A percentile compares a stretch with the other conserved stretches of the same genome.
These are phyloP conservation scores for Antheraea assamensis DNA, from an alignment of 2,888 invertebrate genomes.

Conservation along the genomic window DNA sequence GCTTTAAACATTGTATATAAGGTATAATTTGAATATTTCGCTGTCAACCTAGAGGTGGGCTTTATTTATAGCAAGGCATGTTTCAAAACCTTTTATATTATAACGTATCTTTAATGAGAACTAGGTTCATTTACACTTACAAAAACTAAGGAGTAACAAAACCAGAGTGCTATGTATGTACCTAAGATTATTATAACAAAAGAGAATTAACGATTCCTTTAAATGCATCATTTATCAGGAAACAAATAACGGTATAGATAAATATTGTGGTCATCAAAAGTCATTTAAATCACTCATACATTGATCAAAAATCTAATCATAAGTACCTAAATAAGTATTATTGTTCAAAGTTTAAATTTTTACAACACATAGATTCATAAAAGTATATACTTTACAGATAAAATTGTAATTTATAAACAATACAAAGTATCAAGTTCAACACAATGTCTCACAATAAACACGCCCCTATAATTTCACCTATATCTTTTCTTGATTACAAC, in stretches of 20 bases:
- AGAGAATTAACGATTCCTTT: background rate
- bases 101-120: background rate
- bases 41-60: background rate
- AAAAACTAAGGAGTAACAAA: background rate
- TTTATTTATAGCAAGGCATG: background rate
- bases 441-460: constrained; percentile 40
- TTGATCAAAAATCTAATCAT: no score
- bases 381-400: background rate
- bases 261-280: no score
- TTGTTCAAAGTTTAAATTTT: background rate
- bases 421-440: constrained; percentile 25
- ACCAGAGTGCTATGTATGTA: background rate
- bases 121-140: background rate
- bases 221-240: background rate
- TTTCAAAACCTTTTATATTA: background rate
- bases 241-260: no score
- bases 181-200: background rate
- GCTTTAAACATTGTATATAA: background rate
- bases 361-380: background rate
- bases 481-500: constrained; percentile 44
- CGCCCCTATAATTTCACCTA: constrained; percentile 53
- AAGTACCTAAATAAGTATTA: no score
- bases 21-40: background rate
- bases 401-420: constrained; percentile 1
- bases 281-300: background rate